phyloP scores from a whole-genome alignment of 1,140 invertebrate genomes.

The Drosophila mauritiana region DNA sequence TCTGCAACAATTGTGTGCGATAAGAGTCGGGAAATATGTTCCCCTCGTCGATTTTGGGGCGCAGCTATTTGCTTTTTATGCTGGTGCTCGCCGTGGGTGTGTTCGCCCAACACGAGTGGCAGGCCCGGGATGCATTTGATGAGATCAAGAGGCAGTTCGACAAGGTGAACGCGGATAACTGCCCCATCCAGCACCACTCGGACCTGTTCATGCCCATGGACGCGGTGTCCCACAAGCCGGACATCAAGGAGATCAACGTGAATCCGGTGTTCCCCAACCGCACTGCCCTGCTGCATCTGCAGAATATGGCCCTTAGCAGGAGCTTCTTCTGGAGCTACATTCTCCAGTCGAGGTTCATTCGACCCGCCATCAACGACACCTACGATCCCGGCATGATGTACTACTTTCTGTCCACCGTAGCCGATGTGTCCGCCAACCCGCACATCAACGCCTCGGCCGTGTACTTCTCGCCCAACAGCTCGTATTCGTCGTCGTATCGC shows the following conservation, averaged over 20 bases:
- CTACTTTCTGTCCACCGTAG: conserved; percentile 97
- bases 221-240: conserved; percentile 95
- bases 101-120: conserved; percentile 95
- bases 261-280: conserved; percentile 98
- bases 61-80: conserved; percentile 75
- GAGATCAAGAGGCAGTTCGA: conserved; percentile 93
- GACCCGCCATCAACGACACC: conserved; percentile 95
- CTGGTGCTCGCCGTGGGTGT: conserved; percentile 86
- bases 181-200: conserved; percentile 92
- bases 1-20: conserved; percentile 4
- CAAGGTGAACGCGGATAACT: conserved; percentile 93
- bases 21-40: conserved; percentile 34
- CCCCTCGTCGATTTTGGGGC: conserved; percentile 65
- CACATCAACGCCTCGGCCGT: conserved; percentile 97
- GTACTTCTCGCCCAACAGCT: conserved; percentile 97
- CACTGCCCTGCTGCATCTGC: conserved; percentile 95
- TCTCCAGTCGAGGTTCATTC: conserved; percentile 94
- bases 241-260: conserved; percentile 97
- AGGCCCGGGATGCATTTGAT: conserved; percentile 94
- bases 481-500: conserved; percentile 96
- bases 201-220: conserved; percentile 94
- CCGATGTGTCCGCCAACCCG: conserved; percentile 96
- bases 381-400: conserved; percentile 99
- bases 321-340: conserved; percentile 99
- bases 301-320: conserved; percentile 97